A percentile compares a stretch with the other conserved stretches of the same genome.
Conservation (phyloP, 2,797 vertebrate genomes). For the Artibeus jamaicensis region DNA sequence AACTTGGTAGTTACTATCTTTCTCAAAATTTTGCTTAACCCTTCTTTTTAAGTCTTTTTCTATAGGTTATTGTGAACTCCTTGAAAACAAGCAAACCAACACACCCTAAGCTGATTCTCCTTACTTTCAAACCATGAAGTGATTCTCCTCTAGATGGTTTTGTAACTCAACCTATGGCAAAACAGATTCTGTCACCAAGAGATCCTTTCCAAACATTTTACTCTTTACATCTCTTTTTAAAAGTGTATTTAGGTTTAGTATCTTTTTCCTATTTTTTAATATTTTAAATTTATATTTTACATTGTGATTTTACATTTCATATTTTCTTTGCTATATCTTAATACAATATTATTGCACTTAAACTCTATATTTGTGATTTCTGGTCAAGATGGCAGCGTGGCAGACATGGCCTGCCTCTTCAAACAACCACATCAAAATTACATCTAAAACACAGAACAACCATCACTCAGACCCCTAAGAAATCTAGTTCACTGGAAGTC, state of each 20-base stretch:
- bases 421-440: not conserved
- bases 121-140: not conserved
- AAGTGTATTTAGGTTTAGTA: not conserved
- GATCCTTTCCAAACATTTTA: not conserved
- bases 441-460: not conserved
- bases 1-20: not conserved
- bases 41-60: not conserved
- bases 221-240: not conserved
- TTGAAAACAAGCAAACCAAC: not conserved
- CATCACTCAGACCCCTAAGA: not conserved
- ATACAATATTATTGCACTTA: not conserved
- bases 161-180: not conserved
- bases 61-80: not conserved
- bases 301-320: not conserved
- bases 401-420: not conserved
- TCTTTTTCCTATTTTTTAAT: not conserved
- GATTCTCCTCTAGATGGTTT: not conserved
- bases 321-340: not conserved
- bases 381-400: not conserved
- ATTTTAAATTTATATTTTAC: not conserved
- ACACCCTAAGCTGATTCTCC: not conserved
- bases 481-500: not conserved
- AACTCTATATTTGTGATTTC: not conserved
- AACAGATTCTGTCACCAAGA: not conserved
- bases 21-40: not conserved